These are phyloP conservation scores for Thamnophis elegans DNA, from an alignment of 2,797 vertebrate genomes.

Conservation along the genomic window DNA sequence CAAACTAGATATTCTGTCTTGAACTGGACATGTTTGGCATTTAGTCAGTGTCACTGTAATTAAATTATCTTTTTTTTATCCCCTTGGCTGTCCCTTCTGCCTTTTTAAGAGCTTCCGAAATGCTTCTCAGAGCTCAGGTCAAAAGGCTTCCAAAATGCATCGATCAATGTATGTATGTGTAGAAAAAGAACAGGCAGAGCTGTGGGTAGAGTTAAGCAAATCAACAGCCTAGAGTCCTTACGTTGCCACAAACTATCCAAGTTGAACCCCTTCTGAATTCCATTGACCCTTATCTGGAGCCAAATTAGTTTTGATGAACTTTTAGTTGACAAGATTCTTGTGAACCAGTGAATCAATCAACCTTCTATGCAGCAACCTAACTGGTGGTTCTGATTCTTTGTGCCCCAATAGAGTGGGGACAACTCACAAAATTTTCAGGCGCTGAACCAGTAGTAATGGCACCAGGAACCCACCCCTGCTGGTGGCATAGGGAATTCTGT, in stretches of 20 bases:
- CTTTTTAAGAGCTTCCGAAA: neutral
- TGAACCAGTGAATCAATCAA: neutral
- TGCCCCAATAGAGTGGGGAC: no score
- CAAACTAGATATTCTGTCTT: neutral
- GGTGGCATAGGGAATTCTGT: no score
- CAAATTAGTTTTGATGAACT: neutral
- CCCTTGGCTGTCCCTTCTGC: neutral
- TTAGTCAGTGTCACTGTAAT: neutral
- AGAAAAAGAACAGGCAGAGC: neutral
- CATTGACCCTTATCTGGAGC: neutral
- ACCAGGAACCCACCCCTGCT: no score
- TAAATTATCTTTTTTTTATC: neutral
- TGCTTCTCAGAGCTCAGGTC: neutral
- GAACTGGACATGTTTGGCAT: neutral
- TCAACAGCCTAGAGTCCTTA: neutral
- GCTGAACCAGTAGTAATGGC: no score
- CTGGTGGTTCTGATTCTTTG: neutral
- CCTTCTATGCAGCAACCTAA: neutral
- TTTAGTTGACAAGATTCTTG: neutral
- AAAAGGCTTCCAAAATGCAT: neutral
- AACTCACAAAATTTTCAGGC: no score
- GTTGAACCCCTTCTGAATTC: neutral
- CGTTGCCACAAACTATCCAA: neutral
- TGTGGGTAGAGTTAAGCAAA: neutral
- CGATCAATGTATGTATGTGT: neutral